These are phyloP conservation scores for Sinonovacula constricta DNA, from an alignment of 1,140 invertebrate genomes.

Conservation along the genomic window DNA sequence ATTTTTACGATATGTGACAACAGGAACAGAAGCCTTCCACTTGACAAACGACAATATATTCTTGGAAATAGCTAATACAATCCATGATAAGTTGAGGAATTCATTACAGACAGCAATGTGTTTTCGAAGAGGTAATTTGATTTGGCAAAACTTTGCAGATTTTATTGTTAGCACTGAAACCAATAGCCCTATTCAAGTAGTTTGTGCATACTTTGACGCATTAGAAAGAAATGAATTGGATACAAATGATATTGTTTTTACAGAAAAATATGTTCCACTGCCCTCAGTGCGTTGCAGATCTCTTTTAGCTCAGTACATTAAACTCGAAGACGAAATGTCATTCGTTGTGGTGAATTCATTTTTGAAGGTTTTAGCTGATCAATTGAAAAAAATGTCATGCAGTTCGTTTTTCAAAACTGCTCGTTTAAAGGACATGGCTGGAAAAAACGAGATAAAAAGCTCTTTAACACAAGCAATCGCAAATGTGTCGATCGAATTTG, in stretches of 20 bases:
- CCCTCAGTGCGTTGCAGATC: conserved; percentile 10
- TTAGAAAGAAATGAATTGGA: conserved; percentile 43
- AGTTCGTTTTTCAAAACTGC: conserved; percentile 58
- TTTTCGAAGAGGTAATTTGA: conserved; percentile 43
- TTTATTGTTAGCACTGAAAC: conserved; percentile 49
- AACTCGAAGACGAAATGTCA: conserved; percentile 32
- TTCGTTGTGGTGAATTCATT: conserved; percentile 53
- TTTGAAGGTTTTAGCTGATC: conserved; percentile 57
- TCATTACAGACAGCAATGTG: conserved; percentile 49
- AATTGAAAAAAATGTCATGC: conserved; percentile 62
- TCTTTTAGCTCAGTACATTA: conserved; percentile 46
- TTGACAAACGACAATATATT: conserved; percentile 28
- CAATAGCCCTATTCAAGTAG: conserved; percentile 60
- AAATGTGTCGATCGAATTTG: conserved; percentile 58
- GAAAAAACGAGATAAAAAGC: conserved; percentile 36
- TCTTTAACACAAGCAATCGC: conserved; percentile 48
- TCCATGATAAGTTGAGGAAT: conserved; percentile 45
- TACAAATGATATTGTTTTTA: conserved; percentile 48
- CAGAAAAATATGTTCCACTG: conserved; percentile 24
- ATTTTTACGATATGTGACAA: conserved; percentile 42
- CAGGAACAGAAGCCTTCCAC: conserved; percentile 9
- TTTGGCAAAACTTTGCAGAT: conserved; percentile 49
- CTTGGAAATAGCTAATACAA: conserved; percentile 60
- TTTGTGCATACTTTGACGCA: conserved; percentile 54
- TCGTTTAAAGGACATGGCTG: conserved; percentile 41